These are phyloP conservation scores for Heteromormyrus szaboi DNA, from an alignment of 2,797 vertebrate species.

Conservation along the genomic window DNA sequence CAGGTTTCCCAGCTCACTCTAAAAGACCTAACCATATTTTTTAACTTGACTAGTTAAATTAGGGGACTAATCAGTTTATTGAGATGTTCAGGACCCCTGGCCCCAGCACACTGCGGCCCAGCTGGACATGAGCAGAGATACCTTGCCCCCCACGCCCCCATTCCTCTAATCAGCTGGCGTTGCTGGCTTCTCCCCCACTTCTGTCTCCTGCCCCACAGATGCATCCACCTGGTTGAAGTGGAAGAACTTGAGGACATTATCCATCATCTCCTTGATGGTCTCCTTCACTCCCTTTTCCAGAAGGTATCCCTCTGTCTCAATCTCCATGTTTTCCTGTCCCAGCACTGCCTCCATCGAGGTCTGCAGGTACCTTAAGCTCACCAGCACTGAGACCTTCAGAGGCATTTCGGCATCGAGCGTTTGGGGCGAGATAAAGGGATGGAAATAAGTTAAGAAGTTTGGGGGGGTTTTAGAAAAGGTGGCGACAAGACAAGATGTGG, in stretches of 20 bases:
- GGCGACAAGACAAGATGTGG: background rate
- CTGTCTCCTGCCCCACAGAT: slow-evolving; percentile 27
- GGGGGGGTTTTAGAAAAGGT: background rate
- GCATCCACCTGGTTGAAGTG: slow-evolving; percentile 49
- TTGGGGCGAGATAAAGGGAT: background rate
- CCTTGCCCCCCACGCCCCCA: background rate
- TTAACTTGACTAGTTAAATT: background rate
- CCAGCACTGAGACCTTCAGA: slow-evolving; percentile 58
- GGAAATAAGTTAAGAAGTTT: background rate
- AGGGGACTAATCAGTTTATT: background rate
- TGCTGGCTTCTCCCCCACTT: slow-evolving; percentile 40
- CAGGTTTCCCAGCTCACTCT: background rate
- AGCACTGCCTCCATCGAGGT: slow-evolving; percentile 71
- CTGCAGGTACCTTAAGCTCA: slow-evolving; percentile 73
- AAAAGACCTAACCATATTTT: background rate
- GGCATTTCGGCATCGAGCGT: background rate
- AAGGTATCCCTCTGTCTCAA: slow-evolving; percentile 72
- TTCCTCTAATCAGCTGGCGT: slow-evolving; percentile 51
- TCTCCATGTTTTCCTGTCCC: slow-evolving; percentile 60
- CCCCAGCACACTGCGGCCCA: background rate
- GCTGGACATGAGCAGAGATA: background rate
- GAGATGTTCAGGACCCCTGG: background rate
- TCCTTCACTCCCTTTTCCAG: slow-evolving; percentile 70
- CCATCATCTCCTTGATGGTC: slow-evolving; percentile 54
- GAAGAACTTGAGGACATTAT: slow-evolving; percentile 40